Evolutionary conservation across 1,140 invertebrate species (phyloP), one percentile per base, ranked within the genome.

Genomic region (Lordiphosa stackelbergi): DNA sequence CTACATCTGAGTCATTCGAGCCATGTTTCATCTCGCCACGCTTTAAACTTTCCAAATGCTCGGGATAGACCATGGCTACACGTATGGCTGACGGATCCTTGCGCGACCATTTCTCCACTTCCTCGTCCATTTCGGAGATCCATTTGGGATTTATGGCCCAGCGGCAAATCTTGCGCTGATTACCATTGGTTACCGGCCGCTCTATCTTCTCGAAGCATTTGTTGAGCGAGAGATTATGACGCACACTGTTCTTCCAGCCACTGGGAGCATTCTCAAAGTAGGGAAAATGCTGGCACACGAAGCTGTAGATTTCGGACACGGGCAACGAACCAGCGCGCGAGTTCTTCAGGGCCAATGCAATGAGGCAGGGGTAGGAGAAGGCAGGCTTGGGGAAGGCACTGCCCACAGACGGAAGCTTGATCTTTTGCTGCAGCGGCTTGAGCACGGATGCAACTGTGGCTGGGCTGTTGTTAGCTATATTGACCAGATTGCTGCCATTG

Each of bases 151-250:
- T 98, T 90, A 98, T 95, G 1, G 96, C 96, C 97, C 97, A 98
- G 48, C 98, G 90, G 84, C 97, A 98, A 3, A 96, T 94, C 88
- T 95, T 95, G 53, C 94, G 90, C 86, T 94, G 93, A 71, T 93
- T 93, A 1, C 93, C 93, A 81, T 94, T 95, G 22, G 93, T 91
- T 0, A 93, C 92, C 0, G 95, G 94, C 75, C 97, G 97, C 81
- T 98, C 97, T 53, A 98, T 97, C 88, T 99, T 98, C 87, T 98
- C 96, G 89, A 98, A 98, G 89, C 97, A 98, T 89, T 98, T 98
- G 89, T 98, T 98, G 56, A 98, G 88, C 61, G 96, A 98, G 43
- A 98, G 89, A 89, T 98, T 98, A 87, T 98, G 97, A 62, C 97
- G 90, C 1, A 98, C 97, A 1, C 96, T 98, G 88, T 98, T 98